Percentiles rank a stretch among this genome's conserved stretches.
Conservation (phyloP, 2,888 invertebrate species). For the Cryptocephalus primarius region DNA sequence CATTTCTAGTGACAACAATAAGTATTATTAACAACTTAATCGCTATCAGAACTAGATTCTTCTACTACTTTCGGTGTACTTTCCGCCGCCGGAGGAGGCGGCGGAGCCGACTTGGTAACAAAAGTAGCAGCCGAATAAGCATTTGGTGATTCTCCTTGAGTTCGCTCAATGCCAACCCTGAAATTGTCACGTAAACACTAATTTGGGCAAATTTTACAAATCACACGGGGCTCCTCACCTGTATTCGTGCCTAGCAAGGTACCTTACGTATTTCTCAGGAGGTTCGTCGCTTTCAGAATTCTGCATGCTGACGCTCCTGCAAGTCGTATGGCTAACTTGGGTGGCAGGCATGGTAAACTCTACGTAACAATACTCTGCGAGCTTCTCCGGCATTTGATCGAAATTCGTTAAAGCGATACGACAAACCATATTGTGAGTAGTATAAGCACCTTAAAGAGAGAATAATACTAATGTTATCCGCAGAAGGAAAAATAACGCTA, state of each 20-base stretch:
- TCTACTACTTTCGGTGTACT: conserved; percentile 30
- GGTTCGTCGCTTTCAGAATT: conserved; percentile 78
- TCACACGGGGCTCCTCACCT: conserved; percentile 42
- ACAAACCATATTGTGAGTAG: conserved; percentile 91
- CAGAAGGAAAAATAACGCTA: not conserved
- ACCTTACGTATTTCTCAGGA: conserved; percentile 96
- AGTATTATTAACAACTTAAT: too few relatives aligned
- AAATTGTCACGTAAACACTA: conserved; percentile 4
- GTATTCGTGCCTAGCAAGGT: conserved; percentile 93
- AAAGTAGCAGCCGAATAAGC: conserved; percentile 54
- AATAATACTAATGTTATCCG: not conserved
- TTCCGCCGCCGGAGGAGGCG: conserved; percentile 28
- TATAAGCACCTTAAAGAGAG: conserved; percentile 77
- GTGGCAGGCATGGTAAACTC: conserved; percentile 99
- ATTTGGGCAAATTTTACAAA: too few relatives aligned
- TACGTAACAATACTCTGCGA: conserved; percentile 79
- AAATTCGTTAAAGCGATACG: conserved; percentile 92
- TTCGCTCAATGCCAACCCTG: conserved; percentile 84
- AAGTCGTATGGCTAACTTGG: conserved; percentile 89
- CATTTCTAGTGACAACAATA: too few relatives aligned
- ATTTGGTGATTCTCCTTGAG: conserved; percentile 59
- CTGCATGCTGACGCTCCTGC: conserved; percentile 85
- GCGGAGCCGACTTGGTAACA: conserved; percentile 30
- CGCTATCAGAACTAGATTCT: conserved; percentile 40
- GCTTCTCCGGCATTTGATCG: conserved; percentile 91